Base-by-base conservation (phyloP, 2,888 invertebrate genomes). In the Agonum fuliginosum region DNA sequence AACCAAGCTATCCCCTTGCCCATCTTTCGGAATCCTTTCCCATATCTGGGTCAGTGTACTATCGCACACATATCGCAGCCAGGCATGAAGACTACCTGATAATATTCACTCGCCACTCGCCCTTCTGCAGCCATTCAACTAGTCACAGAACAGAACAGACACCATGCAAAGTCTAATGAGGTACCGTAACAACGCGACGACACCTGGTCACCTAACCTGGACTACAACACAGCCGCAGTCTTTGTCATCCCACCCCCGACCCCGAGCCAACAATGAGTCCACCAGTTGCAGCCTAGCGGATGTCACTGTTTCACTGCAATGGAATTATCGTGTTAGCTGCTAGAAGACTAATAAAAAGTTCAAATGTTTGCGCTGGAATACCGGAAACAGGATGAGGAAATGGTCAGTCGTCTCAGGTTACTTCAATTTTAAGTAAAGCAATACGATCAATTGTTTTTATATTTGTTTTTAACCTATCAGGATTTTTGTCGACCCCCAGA, bases 11-110 rank as follows among this genome's bases (percentile, higher is more conserved):
- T 46, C 46, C 14, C 3, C 8, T 17, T 46, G 1, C 17, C 12
- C 14, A 1, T 0, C 46, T 46, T 46, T 4, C 1, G 17, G 46
- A 46, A 46, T 46, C 46, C 58, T 17, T 14, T 17, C 58, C 17
- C 8, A 17, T 34, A 62, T 27, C 27, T 62, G 34, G 58, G 58
- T 62, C 58, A 62, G 30, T 62, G 58, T 62, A 62, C 58, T 62
- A 54, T 1, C 46, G 17, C 19, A 14, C 12, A 46, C 46, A 46
- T 17, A 46, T 46, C 46, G 46, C 19, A 46, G 17, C 17, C 58
- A 62, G 58, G 14, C 17, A 62, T 17, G 17, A 17, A 46, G 46
- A 46, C 46, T 46, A 46, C 46, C 46, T 46, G 46, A 46, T 46
- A 17, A 46, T 46, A 46, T 6, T 10, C 37, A 12, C 8, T 12